A percentile compares a stretch with the other conserved stretches of the same genome.
phyloP scores from a whole-genome alignment of 2,888 invertebrate species.

The Andrena flavipes region DNA sequence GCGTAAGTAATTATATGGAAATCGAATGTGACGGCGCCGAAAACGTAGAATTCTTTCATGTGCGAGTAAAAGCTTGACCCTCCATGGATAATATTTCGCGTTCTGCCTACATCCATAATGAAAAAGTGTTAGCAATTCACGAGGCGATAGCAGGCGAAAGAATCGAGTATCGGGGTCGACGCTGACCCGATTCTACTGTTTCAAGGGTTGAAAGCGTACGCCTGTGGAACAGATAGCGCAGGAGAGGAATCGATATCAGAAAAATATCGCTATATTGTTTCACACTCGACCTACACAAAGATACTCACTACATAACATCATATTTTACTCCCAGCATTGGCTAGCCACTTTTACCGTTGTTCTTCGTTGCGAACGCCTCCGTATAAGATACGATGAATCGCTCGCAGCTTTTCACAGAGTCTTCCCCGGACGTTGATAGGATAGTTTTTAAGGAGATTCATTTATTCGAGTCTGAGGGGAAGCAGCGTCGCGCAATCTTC shows the following conservation, averaged over 20 bases:
- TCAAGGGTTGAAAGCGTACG: background rate
- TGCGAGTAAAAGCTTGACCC: background rate
- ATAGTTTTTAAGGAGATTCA: slow-evolving; percentile 12
- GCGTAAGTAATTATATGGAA: background rate
- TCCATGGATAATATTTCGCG: background rate
- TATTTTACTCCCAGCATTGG: background rate
- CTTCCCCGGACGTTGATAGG: background rate
- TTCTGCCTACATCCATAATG: background rate
- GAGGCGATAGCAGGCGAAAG: background rate
- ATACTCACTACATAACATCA: background rate
- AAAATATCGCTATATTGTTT: background rate
- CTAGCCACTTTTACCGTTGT: background rate
- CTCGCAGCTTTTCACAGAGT: background rate
- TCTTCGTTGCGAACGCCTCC: background rate
- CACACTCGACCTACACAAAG: background rate
- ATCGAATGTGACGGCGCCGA: background rate
- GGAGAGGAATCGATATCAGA: background rate
- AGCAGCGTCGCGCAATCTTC: slow-evolving; percentile 21
- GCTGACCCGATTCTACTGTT: background rate
- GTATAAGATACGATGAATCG: background rate
- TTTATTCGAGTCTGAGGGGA: slow-evolving; percentile 15
- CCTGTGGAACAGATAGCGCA: background rate
- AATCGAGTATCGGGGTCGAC: background rate
- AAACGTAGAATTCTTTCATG: background rate
- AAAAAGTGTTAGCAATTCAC: background rate